Evolutionary conservation across 2,113 vertebrate species (phyloP).

Genomic region (Pedionomus torquatus): DNA sequence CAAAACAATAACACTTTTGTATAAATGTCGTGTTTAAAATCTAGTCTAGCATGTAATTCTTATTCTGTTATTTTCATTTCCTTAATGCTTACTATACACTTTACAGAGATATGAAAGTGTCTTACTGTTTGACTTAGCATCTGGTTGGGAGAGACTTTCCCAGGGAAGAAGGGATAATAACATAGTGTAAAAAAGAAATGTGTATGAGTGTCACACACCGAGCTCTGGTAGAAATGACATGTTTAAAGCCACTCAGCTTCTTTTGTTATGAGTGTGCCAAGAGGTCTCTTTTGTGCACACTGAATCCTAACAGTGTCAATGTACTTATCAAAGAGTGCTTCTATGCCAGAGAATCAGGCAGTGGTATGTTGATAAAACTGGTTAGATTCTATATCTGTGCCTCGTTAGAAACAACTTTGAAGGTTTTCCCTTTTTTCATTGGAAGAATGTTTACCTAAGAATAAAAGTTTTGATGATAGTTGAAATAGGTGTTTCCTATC

Average conservation of each 20-base stretch:
- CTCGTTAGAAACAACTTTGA: not conserved
- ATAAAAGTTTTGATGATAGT: not conserved
- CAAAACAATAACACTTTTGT: conserved; percentile 41
- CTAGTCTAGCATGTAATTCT: not conserved
- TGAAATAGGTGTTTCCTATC: not conserved
- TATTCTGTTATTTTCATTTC: not conserved
- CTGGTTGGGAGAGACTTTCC: not conserved
- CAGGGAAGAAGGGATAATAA: not conserved
- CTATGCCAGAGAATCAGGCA: not conserved
- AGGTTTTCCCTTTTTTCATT: not conserved
- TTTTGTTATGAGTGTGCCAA: conserved; percentile 2
- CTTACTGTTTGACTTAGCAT: not conserved
- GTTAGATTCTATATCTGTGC: not conserved
- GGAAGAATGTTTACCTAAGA: not conserved
- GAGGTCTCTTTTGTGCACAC: not conserved
- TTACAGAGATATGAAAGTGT: not conserved
- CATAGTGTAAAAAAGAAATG: not conserved
- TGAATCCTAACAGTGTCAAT: not conserved
- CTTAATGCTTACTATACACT: not conserved
- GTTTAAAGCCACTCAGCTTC: conserved; percentile 9
- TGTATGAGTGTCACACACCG: not conserved
- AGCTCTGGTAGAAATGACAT: not conserved
- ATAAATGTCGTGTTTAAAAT: conserved; percentile 1
- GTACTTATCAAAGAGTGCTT: not conserved
- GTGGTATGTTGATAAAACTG: not conserved